Evolutionary conservation across 2,113 vertebrate species (phyloP).

Genomic region (Polypterus senegalus): DNA sequence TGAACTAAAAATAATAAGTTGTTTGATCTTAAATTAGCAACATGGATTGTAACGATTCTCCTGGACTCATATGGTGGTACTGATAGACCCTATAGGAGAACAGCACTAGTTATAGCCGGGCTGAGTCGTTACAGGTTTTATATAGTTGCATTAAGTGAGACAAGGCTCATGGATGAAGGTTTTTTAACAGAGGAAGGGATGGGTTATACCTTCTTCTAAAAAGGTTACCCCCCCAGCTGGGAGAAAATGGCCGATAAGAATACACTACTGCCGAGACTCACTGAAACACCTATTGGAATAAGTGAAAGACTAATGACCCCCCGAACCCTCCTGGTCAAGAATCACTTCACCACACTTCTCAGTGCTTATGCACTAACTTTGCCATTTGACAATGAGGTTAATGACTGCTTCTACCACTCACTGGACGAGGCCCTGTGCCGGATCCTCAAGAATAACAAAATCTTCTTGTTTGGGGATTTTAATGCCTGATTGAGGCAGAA

Average conservation of each 20-base stretch:
- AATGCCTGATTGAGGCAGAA: background rate
- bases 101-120: constrained; percentile 5
- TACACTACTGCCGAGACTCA: constrained; percentile 4
- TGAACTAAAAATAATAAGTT: too few relatives aligned
- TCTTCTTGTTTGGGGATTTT: constrained; percentile 4
- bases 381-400: constrained; percentile 5
- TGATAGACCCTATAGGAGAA: constrained; percentile 5
- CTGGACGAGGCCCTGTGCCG: constrained; percentile 2
- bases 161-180: too few relatives aligned
- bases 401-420: constrained; percentile 7
- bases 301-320: constrained; percentile 4
- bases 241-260: constrained; percentile 8
- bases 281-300: constrained; percentile 7
- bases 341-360: constrained; percentile 9
- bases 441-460: constrained; percentile 7
- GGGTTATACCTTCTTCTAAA: constrained; percentile 9
- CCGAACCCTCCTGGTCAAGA: background rate
- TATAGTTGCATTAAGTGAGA: background rate
- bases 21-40: too few relatives aligned
- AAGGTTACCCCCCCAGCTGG: constrained; percentile 2
- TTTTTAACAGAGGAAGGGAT: constrained; percentile 4
- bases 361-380: constrained; percentile 9
- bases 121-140: constrained; percentile 6
- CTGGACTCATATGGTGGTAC: background rate
- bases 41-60: too few relatives aligned